Conservation (phyloP, 1,140 invertebrate genomes). For the Batillaria attramentaria region DNA sequence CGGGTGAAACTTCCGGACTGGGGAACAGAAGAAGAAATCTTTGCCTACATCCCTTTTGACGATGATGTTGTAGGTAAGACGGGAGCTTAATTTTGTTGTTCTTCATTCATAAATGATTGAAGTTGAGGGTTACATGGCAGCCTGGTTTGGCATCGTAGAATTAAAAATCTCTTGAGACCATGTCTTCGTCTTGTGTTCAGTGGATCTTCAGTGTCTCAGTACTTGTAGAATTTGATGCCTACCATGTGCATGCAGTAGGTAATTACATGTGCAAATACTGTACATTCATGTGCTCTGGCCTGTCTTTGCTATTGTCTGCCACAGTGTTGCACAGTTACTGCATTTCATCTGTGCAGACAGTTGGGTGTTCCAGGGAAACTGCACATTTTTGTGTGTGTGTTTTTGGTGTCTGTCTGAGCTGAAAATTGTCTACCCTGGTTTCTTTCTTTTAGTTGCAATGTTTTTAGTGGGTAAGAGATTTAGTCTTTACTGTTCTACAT, state of each 20-base stretch:
- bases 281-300: no score
- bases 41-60: slow-evolving; percentile 30
- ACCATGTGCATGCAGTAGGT: slow-evolving; percentile 11
- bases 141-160: neutral
- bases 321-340: no score
- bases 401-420: no score
- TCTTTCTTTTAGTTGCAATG: no score
- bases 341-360: no score
- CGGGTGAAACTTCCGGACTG: slow-evolving; percentile 48
- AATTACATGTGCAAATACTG: slow-evolving; percentile 17
- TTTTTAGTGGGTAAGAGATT: no score
- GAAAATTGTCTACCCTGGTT: no score
- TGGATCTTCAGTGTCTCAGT: slow-evolving; percentile 46
- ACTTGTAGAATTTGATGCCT: slow-evolving; percentile 25
- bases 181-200: slow-evolving; percentile 40
- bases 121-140: neutral
- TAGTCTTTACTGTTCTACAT: no score
- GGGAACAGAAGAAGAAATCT: slow-evolving; percentile 43
- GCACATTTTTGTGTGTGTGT: no score
- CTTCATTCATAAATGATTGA: slow-evolving; percentile 56
- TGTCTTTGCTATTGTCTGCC: no score
- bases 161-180: neutral
- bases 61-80: slow-evolving; percentile 20
- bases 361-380: no score
- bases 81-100: slow-evolving; percentile 36